Evolutionary conservation across 2,797 vertebrate genomes (phyloP).

Genomic region (Microctenopoma stevenorrisi): DNA sequence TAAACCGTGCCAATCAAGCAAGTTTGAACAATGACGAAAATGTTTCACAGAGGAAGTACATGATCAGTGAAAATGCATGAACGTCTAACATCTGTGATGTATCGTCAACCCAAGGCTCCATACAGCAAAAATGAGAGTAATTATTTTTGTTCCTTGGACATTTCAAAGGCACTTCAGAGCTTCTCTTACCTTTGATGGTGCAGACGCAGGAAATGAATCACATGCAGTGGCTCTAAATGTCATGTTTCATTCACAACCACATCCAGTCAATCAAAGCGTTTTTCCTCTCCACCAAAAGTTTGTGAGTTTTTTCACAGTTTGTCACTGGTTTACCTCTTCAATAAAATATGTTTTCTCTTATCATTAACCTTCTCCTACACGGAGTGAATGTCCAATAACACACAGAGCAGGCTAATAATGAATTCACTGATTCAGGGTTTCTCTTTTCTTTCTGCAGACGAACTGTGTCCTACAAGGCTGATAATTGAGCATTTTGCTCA

Average conservation of each 20-base stretch:
- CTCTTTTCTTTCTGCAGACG: not conserved
- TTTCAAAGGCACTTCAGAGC: constrained; percentile 59
- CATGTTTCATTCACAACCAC: constrained; percentile 44
- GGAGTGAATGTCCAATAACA: not conserved
- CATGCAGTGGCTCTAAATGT: constrained; percentile 38
- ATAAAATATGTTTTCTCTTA: not conserved
- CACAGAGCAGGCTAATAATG: not conserved
- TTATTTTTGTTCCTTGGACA: constrained; percentile 44
- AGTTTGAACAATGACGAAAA: constrained; percentile 39
- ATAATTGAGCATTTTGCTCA: constrained; percentile 21
- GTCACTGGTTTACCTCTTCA: not conserved
- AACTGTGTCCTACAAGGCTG: not conserved
- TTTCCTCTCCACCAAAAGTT: constrained; percentile 3
- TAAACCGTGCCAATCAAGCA: constrained; percentile 64
- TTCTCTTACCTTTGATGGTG: constrained; percentile 60
- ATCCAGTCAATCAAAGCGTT: constrained; percentile 34
- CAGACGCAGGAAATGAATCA: constrained; percentile 64
- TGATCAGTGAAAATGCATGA: constrained; percentile 40
- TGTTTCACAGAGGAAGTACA: constrained; percentile 39
- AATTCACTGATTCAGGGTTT: not conserved
- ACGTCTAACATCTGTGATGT: constrained; percentile 41
- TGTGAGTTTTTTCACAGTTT: constrained; percentile 11
- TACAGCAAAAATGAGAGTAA: constrained; percentile 22
- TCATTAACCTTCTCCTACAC: not conserved
- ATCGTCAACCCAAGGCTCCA: constrained; percentile 35